Evolutionary conservation across 2,888 invertebrate species (phyloP).

Genomic region (Emmelina monodactyla): DNA sequence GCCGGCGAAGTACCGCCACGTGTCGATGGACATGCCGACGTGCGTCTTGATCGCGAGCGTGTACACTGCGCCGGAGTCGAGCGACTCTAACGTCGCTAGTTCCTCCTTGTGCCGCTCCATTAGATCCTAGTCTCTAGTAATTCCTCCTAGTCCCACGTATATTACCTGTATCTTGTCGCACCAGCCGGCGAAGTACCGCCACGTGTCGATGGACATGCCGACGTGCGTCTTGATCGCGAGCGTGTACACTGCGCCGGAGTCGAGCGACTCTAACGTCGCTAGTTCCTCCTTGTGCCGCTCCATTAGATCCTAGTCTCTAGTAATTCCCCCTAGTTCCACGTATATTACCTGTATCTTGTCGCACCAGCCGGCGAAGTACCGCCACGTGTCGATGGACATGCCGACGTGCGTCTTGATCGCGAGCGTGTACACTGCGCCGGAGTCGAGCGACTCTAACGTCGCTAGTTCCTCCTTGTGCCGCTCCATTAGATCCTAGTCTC

Average conservation of each 20-base stretch:
- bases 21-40: conserved; percentile 97
- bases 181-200: conserved; percentile 97
- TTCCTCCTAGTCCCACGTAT: no score
- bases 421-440: conserved; percentile 95
- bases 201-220: conserved; percentile 97
- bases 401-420: conserved; percentile 96
- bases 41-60: conserved; percentile 96
- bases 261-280: conserved; percentile 92
- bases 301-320: conserved; percentile 95
- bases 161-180: conserved; percentile 95
- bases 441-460: conserved; percentile 91
- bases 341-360: conserved; percentile 97
- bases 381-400: conserved; percentile 97
- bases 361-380: conserved; percentile 96
- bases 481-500: conserved; percentile 95
- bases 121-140: conserved; percentile 91
- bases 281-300: conserved; percentile 93
- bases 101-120: conserved; percentile 97
- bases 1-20: conserved; percentile 96
- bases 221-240: conserved; percentile 95
- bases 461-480: conserved; percentile 93
- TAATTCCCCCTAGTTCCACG: no score
- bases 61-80: conserved; percentile 97
- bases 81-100: conserved; percentile 89
- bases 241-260: conserved; percentile 97